Evolutionary conservation across 2,797 vertebrate genomes (phyloP).

Genomic region (Tokudaia muenninki): DNA sequence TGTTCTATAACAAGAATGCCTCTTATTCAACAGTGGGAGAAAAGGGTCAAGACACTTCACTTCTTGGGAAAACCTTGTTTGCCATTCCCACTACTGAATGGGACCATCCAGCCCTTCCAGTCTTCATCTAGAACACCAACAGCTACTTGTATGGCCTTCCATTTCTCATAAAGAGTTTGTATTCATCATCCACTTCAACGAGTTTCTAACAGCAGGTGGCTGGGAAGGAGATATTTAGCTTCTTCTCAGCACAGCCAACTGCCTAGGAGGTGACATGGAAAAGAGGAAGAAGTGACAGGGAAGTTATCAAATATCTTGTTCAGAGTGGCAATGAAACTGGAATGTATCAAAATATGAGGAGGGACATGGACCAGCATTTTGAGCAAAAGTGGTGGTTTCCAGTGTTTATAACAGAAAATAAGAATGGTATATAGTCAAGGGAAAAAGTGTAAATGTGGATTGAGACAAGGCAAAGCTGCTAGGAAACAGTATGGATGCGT

Average conservation of each 20-base stretch:
- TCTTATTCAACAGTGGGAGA: background rate
- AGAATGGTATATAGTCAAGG: conserved; percentile 2
- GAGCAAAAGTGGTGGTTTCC: background rate
- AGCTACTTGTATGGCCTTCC: background rate
- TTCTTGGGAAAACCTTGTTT: background rate
- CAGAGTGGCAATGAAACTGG: background rate
- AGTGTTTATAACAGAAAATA: background rate
- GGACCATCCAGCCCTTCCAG: background rate
- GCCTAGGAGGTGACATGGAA: background rate
- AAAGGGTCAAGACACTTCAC: background rate
- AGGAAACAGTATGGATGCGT: background rate
- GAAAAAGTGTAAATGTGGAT: background rate
- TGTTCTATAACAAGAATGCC: background rate
- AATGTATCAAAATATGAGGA: conserved; percentile 30
- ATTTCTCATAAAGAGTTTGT: too few species aligned
- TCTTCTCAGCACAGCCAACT: background rate
- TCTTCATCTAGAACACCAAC: background rate
- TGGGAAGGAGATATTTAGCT: background rate
- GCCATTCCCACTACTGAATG: background rate
- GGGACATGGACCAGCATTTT: background rate
- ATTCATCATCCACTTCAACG: too few species aligned
- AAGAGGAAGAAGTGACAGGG: background rate
- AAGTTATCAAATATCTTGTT: conserved; percentile 45
- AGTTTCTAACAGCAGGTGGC: background rate
- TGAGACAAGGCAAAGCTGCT: conserved; percentile 40